Base-by-base conservation (phyloP, 2,888 invertebrate genomes). In the Galerucella pusilla region DNA sequence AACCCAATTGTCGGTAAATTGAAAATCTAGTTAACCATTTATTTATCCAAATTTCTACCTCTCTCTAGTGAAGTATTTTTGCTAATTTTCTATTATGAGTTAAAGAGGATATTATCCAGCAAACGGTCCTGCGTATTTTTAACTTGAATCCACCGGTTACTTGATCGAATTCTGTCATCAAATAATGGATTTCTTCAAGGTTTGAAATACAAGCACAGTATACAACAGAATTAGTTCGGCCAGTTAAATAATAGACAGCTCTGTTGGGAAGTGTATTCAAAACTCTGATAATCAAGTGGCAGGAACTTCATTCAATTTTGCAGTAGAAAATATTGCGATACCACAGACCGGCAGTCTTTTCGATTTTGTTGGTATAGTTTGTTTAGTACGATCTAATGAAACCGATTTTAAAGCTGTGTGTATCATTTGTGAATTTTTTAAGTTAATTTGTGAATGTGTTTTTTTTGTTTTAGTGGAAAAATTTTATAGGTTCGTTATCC, bases 111-210 rank as follows among this genome's bases (percentile, higher is more conserved):
- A n/a, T 52, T 14, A 1, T 52, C n/a, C n/a, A 10, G 3, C 57
- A 20, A 20, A 57, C 10, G n/a, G 57, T 3, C 57, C 16, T 57
- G 57, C 20, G 57, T 57, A 57, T 57, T 57, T 57, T 57, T 20
- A 16, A 9, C 57, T 57, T 16, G 6, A 57, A 57, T 63, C 35
- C n/a, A 42, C 63, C 63, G 42, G 42, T 42, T 42, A 42, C 4
- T 63, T 63, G 63, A 42, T 63, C 35, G 35, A 63, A 35, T 63
- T 63, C 35, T 35, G 63, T 11, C 42, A 63, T 63, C n/a, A 63
- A 42, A 11, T 16, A 42, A 63, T 28, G 14, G 28, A 28, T 60
- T 60, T 14, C 63, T 63, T 63, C 42, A 57, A 57, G 57, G 57
- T 57, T 57, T 57, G 57, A 57, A 57, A 57, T 57, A 57, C 57